Percentiles rank a stretch among this genome's conserved stretches.
Conservation (phyloP, 1,140 invertebrate genomes). For the Bradynema listronoti region DNA sequence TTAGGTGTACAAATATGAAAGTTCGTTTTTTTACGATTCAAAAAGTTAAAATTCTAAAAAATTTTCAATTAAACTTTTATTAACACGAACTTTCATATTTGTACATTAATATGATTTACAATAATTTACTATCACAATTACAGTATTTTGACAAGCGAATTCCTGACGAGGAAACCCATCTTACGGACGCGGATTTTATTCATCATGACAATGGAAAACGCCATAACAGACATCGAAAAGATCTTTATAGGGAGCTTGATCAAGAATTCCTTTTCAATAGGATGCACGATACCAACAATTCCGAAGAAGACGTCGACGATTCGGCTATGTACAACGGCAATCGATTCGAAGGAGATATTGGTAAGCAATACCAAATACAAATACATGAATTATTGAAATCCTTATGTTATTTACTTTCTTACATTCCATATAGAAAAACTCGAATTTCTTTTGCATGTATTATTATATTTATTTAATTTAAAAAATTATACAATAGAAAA, state of each 20-base stretch:
- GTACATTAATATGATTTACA: not conserved
- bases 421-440: not conserved
- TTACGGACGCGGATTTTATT: conserved; percentile 34
- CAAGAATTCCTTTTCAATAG: no score
- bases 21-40: no score
- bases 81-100: no score
- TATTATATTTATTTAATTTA: conserved; percentile 5
- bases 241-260: not conserved
- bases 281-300: conserved; percentile 7
- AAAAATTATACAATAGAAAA: no score
- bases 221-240: not conserved
- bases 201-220: conserved; percentile 12
- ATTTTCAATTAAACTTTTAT: no score
- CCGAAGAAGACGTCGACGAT: conserved; percentile 37
- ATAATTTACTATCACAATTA: conserved; percentile 4
- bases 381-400: conserved; percentile 7
- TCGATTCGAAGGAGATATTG: conserved; percentile 54
- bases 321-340: conserved; percentile 52
- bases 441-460: conserved; percentile 12
- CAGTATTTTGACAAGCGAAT: conserved; percentile 39
- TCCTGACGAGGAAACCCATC: conserved; percentile 21
- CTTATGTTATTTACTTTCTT: not conserved
- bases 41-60: no score
- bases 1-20: no score
- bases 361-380: conserved; percentile 19